A percentile compares a stretch with the other conserved stretches of the same genome.
Evolutionary conservation across 2,113 vertebrate genomes (phyloP).

Genomic region (Taurulus bubalis): DNA sequence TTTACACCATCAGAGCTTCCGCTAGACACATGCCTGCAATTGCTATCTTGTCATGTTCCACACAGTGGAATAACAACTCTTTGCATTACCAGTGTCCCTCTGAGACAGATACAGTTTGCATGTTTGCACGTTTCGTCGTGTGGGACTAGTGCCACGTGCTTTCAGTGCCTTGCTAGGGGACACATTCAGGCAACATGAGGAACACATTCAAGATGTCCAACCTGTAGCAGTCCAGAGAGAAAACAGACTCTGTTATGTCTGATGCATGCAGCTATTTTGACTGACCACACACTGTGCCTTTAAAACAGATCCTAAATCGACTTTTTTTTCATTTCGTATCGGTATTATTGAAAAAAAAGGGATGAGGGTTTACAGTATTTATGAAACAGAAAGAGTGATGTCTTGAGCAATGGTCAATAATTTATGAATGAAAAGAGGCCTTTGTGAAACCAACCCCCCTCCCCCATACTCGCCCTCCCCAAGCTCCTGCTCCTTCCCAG

Average conservation of each 20-base stretch:
- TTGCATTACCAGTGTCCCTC: neutral
- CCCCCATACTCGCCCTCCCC: constrained; percentile 22
- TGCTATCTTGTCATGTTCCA: constrained; percentile 16
- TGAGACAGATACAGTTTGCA: neutral
- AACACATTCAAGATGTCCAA: constrained; percentile 8
- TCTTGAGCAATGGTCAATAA: constrained; percentile 75
- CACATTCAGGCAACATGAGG: constrained; percentile 1
- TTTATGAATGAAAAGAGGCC: constrained; percentile 88
- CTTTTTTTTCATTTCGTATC: constrained; percentile 34
- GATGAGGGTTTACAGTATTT: constrained; percentile 71
- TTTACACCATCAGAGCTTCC: constrained; percentile 1
- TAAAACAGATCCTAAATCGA: constrained; percentile 32
- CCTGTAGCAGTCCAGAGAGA: constrained; percentile 24
- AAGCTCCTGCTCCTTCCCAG: constrained; percentile 64
- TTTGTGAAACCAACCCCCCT: constrained; percentile 76
- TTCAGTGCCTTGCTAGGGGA: neutral
- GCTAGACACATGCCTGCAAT: constrained; percentile 15
- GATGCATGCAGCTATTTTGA: constrained; percentile 1
- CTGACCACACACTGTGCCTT: neutral
- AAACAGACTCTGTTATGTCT: constrained; percentile 14
- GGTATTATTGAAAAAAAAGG: constrained; percentile 20
- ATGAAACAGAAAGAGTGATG: constrained; percentile 62
- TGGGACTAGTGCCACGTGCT: neutral
- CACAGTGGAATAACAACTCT: neutral
- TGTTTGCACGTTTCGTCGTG: constrained; percentile 1